Evolutionary conservation across 2,888 invertebrate species (phyloP).

Genomic region (Drosophila heteroneura): DNA sequence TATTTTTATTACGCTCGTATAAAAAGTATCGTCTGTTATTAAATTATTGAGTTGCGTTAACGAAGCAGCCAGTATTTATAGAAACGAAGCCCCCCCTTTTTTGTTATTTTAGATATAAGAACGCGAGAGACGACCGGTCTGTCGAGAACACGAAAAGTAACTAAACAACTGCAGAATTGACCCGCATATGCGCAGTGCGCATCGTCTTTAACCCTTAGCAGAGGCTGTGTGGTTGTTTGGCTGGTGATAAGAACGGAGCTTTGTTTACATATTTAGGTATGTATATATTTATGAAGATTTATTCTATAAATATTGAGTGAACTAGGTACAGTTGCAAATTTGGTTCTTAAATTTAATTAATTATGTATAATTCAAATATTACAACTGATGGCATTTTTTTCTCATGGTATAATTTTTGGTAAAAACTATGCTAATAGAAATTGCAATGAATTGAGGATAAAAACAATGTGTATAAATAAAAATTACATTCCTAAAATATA

Average conservation of each 20-base stretch:
- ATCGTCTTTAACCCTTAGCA: slow-evolving; percentile 48
- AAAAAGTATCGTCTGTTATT: background rate
- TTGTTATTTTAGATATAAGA: slow-evolving; percentile 10
- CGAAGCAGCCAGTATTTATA: slow-evolving; percentile 16
- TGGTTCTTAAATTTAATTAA: slow-evolving; percentile 57
- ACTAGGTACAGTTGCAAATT: slow-evolving; percentile 61
- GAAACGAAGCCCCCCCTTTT: background rate
- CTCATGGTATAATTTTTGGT: slow-evolving; percentile 47
- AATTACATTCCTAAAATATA: slow-evolving; percentile 38
- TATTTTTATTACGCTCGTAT: slow-evolving; percentile 21
- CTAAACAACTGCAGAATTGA: slow-evolving; percentile 30
- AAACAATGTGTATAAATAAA: slow-evolving; percentile 54
- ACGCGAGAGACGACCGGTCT: slow-evolving; percentile 40
- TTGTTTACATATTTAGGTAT: slow-evolving; percentile 29
- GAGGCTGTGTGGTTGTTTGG: slow-evolving; percentile 1
- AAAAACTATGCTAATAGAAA: slow-evolving; percentile 47
- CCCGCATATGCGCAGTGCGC: slow-evolving; percentile 43
- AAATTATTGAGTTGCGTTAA: slow-evolving; percentile 16
- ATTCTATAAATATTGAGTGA: slow-evolving; percentile 52
- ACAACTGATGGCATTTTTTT: slow-evolving; percentile 55
- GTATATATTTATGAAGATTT: slow-evolving; percentile 44
- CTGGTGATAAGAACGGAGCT: background rate
- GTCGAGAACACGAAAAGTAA: slow-evolving; percentile 44
- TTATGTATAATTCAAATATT: slow-evolving; percentile 55
- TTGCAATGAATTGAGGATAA: slow-evolving; percentile 40